Evolutionary conservation across 2,113 vertebrate genomes (phyloP).

Genomic region (Astur gentilis): DNA sequence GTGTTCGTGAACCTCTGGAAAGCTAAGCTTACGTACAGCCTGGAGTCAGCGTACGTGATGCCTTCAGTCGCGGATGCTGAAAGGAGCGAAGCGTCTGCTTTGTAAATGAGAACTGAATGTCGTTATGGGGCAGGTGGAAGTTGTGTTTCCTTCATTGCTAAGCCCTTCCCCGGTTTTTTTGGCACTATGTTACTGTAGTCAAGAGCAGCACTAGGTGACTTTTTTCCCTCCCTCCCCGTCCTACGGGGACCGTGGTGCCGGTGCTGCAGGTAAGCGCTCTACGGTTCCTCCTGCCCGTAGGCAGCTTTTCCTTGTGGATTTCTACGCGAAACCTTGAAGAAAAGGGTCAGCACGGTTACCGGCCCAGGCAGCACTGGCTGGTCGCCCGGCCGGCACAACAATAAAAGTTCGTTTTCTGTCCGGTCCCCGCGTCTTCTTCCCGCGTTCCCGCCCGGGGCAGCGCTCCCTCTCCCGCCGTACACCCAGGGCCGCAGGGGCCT

Average conservation of each 20-base stretch:
- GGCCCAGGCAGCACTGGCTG: accelerated
- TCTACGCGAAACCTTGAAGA: accelerated
- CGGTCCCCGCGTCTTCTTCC: not conserved
- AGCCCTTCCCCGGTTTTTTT: accelerated
- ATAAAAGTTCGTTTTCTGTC: not conserved
- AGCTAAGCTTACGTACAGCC: accelerated
- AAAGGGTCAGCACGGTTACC: not conserved
- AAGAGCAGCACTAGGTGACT: too few relatives aligned
- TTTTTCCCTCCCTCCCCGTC: not conserved
- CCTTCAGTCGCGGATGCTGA: accelerated
- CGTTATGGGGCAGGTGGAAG: not conserved
- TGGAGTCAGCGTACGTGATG: accelerated
- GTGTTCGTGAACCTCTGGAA: not conserved
- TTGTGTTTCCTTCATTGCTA: not conserved
- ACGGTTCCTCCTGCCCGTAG: accelerated
- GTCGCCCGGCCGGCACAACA: accelerated
- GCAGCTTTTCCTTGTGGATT: accelerated
- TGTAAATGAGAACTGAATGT: accelerated
- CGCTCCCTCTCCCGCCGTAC: too few relatives aligned
- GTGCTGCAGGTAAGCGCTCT: accelerated
- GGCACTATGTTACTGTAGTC: not conserved
- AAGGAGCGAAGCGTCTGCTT: accelerated
- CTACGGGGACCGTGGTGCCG: accelerated
- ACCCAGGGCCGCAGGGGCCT: accelerated
- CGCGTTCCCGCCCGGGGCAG: not conserved